Percentiles rank a stretch among this genome's conserved stretches.
Evolutionary conservation across 2,113 vertebrate species (phyloP).

Genomic region (Anoplopoma fimbria): DNA sequence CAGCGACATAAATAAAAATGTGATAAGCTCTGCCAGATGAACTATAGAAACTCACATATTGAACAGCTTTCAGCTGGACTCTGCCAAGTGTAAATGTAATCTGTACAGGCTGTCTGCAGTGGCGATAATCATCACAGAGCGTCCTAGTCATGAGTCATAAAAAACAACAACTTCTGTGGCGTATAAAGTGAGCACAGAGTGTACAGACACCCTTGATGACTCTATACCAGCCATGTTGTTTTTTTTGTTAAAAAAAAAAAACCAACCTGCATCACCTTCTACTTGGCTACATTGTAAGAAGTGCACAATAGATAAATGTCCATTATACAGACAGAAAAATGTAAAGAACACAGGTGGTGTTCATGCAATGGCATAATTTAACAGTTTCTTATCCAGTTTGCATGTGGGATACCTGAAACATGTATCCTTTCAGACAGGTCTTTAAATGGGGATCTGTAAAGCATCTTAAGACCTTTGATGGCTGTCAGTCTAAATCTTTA

Average conservation of each 20-base stretch:
- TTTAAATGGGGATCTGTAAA: not conserved
- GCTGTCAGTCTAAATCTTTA: not conserved
- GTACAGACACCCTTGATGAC: not conserved
- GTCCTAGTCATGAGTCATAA: constrained; percentile 32
- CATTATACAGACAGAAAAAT: not conserved
- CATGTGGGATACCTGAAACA: not conserved
- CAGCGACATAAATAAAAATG: constrained; percentile 14
- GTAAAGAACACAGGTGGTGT: not conserved
- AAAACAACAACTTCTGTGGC: constrained; percentile 11
- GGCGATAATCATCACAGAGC: constrained; percentile 17
- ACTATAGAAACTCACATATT: constrained; percentile 15
- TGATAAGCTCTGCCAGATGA: constrained; percentile 29
- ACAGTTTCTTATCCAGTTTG: not conserved
- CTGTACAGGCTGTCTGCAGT: constrained; percentile 43
- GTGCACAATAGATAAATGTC: not conserved
- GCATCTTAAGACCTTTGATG: constrained; percentile 10
- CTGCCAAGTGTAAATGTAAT: constrained; percentile 56
- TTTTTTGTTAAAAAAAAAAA: not conserved
- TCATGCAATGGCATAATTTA: not conserved
- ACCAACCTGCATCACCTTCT: not conserved
- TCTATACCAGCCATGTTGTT: not conserved
- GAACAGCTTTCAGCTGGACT: constrained; percentile 43
- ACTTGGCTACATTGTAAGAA: not conserved
- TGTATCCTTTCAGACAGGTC: not conserved
- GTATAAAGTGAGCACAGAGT: constrained; percentile 30